Evolutionary conservation across 2,113 vertebrate genomes (phyloP).

Genomic region (Melanerpes formicivorus): DNA sequence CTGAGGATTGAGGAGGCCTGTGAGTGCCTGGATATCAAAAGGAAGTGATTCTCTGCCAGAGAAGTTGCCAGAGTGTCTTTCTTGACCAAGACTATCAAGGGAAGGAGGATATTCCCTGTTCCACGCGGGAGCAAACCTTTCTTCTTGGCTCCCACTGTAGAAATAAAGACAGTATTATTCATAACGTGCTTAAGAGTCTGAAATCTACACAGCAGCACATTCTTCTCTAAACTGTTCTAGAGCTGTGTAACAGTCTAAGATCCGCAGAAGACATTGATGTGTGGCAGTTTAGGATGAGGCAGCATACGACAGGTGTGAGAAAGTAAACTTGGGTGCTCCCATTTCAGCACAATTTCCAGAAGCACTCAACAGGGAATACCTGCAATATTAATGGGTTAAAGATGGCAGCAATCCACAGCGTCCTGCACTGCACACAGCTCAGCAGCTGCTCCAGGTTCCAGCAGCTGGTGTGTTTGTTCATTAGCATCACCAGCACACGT

Average conservation of each 20-base stretch:
- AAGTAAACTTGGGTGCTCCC: constrained; percentile 82
- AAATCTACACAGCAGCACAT: constrained; percentile 82
- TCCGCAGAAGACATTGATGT: constrained; percentile 81
- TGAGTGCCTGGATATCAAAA: constrained; percentile 84
- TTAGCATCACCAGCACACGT: constrained; percentile 24
- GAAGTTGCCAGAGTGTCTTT: constrained; percentile 88
- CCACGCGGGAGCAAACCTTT: constrained; percentile 85
- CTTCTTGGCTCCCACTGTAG: constrained; percentile 86
- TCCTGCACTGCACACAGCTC: constrained; percentile 72
- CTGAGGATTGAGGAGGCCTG: constrained; percentile 79
- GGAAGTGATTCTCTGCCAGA: constrained; percentile 87
- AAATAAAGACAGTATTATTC: constrained; percentile 86
- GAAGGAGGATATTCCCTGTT: constrained; percentile 85
- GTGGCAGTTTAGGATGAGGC: constrained; percentile 83
- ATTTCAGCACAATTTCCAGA: constrained; percentile 80
- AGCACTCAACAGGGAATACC: constrained; percentile 83
- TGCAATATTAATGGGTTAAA: constrained; percentile 85
- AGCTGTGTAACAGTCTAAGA: constrained; percentile 84
- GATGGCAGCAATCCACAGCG: constrained; percentile 74
- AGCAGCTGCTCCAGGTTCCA: constrained; percentile 60
- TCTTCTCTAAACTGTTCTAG: constrained; percentile 82
- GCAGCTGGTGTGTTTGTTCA: constrained; percentile 26
- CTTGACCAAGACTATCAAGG: constrained; percentile 87
- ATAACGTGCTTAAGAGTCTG: constrained; percentile 83
- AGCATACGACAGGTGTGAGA: constrained; percentile 74